Evolutionary conservation across 2,113 vertebrate species (phyloP).

Genomic region (Ailuropoda melanoleuca): DNA sequence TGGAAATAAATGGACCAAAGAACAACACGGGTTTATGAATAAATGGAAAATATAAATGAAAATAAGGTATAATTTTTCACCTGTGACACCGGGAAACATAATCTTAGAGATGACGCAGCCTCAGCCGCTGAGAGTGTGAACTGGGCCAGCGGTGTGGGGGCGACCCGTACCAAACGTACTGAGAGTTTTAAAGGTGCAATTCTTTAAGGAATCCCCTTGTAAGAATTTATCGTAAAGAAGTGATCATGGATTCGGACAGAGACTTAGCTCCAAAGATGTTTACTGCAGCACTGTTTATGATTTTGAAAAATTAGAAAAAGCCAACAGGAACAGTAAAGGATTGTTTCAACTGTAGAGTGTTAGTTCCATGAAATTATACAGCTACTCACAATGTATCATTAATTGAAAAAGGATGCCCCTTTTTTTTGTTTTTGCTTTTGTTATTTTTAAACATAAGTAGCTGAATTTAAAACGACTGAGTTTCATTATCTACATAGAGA

Average conservation of each 20-base stretch:
- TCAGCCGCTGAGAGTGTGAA: background rate
- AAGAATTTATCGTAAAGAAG: background rate
- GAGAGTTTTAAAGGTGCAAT: background rate
- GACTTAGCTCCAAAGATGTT: conserved; percentile 2
- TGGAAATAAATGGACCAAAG: background rate
- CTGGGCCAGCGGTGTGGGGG: too few relatives aligned
- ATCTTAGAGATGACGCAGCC: background rate
- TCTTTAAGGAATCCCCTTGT: background rate
- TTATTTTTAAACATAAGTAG: background rate
- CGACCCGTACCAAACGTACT: background rate
- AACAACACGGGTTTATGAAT: background rate
- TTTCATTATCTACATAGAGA: background rate
- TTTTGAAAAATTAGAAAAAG: conserved; percentile 15
- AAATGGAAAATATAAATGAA: conserved; percentile 2
- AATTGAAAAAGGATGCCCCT: background rate
- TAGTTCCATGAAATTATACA: background rate
- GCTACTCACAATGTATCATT: background rate
- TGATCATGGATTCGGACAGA: background rate
- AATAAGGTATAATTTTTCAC: background rate
- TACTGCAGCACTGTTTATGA: background rate
- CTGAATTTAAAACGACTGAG: background rate
- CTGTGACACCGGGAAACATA: background rate
- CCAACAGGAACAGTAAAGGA: background rate
- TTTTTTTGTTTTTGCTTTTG: background rate
- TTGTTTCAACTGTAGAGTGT: conserved; percentile 19